Evolutionary conservation across 2,113 vertebrate genomes (phyloP).

Genomic region (Pygathrix nemaeus): DNA sequence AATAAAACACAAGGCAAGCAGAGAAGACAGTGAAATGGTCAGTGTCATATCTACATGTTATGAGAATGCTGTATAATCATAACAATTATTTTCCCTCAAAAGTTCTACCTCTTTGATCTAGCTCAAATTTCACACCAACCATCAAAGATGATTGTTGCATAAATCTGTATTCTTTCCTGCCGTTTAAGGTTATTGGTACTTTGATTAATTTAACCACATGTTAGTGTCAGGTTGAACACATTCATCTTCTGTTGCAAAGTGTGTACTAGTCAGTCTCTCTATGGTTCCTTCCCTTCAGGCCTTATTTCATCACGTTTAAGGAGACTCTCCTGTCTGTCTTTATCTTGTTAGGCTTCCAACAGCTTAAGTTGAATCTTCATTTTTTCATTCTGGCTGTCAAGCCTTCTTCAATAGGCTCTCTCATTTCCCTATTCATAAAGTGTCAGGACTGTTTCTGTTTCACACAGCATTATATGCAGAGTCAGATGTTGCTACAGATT

Average conservation of each 20-base stretch:
- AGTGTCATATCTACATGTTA: not conserved
- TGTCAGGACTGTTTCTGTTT: conserved; percentile 43
- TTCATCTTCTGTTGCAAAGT: conserved; percentile 88
- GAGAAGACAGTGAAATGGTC: not conserved
- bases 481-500: conserved; percentile 47
- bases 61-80: not conserved
- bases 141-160: conserved; percentile 62
- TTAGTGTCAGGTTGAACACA: conserved; percentile 94
- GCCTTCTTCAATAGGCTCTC: conserved; percentile 80
- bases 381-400: conserved; percentile 85
- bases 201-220: conserved; percentile 92
- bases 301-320: conserved; percentile 88
- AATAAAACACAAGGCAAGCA: not conserved
- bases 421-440: conserved; percentile 87
- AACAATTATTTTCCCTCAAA: not conserved
- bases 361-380: conserved; percentile 87
- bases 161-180: conserved; percentile 79
- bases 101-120: conserved; percentile 13
- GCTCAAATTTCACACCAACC: conserved; percentile 29
- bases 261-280: conserved; percentile 89
- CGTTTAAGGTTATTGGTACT: conserved; percentile 80
- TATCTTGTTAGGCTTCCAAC: conserved; percentile 88
- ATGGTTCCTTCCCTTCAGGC: conserved; percentile 91
- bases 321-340: conserved; percentile 86
- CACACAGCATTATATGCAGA: not conserved